phyloP scores from a whole-genome alignment of 2,888 invertebrate genomes.

The Pharmacophagus antenor region DNA sequence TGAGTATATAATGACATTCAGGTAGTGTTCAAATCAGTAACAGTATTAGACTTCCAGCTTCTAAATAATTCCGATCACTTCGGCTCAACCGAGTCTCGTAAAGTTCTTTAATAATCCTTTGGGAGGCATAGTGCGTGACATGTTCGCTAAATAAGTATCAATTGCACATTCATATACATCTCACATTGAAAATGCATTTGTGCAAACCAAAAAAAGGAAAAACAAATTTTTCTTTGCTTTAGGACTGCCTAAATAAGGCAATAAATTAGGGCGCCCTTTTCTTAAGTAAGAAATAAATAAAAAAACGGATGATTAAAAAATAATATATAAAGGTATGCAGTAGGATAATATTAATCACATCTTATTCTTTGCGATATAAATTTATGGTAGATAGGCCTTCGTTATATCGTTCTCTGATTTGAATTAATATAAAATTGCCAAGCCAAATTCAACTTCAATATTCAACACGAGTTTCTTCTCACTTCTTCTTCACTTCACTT shows the following conservation, averaged over 20 bases:
- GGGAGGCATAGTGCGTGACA: slow-evolving; percentile 56
- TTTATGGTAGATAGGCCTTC: slow-evolving; percentile 8
- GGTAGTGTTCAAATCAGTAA: slow-evolving; percentile 38
- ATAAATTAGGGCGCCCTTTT: slow-evolving; percentile 14
- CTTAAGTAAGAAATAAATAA: slow-evolving; percentile 4
- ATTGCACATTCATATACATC: slow-evolving; percentile 38
- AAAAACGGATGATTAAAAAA: slow-evolving; percentile 13
- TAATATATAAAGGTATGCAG: slow-evolving; percentile 18
- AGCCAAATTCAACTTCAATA: slow-evolving; percentile 18
- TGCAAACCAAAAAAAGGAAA: slow-evolving; percentile 14
- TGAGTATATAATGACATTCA: slow-evolving; percentile 34
- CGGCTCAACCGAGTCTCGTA: slow-evolving; percentile 46
- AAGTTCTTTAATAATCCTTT: slow-evolving; percentile 64
- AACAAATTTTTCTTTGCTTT: not conserved
- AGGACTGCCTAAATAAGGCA: not conserved
- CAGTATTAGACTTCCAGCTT: slow-evolving; percentile 44
- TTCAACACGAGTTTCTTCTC: slow-evolving; percentile 6
- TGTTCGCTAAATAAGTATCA: slow-evolving; percentile 42
- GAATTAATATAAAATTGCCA: slow-evolving; percentile 13
- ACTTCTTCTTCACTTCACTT: too few species aligned
- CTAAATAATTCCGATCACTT: slow-evolving; percentile 60
- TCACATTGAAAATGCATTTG: slow-evolving; percentile 33
- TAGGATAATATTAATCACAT: slow-evolving; percentile 19
- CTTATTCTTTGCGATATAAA: slow-evolving; percentile 8
- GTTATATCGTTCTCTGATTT: slow-evolving; percentile 8